phyloP scores from a whole-genome alignment of 1,140 invertebrate genomes.

The Adelges cooleyi region DNA sequence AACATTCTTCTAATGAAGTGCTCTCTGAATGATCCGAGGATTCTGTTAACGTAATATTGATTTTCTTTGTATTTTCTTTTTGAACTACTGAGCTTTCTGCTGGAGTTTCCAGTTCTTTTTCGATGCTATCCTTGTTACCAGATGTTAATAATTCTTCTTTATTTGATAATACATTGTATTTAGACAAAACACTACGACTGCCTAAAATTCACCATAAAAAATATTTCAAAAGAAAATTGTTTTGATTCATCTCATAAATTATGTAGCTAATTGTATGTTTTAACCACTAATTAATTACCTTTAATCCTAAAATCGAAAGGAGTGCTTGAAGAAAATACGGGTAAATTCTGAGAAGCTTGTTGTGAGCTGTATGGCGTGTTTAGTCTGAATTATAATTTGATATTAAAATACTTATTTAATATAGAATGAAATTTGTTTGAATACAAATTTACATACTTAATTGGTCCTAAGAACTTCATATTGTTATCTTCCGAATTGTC shows the following conservation, averaged over 20 bases:
- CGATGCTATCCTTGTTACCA: neutral
- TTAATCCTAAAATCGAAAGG: neutral
- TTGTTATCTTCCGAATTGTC: slow-evolving; percentile 4
- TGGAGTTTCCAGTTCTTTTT: neutral
- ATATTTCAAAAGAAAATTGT: too few species aligned
- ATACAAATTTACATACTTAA: neutral
- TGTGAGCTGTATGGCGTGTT: slow-evolving; percentile 1
- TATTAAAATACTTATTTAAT: too few species aligned
- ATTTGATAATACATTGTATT: slow-evolving; percentile 4
- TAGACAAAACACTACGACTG: slow-evolving; percentile 6
- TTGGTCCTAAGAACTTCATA: slow-evolving; percentile 24
- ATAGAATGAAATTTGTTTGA: too few species aligned
- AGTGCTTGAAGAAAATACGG: neutral
- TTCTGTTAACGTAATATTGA: slow-evolving; percentile 17
- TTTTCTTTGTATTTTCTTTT: slow-evolving; percentile 14
- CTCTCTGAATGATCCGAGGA: slow-evolving; percentile 14
- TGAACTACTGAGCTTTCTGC: neutral
- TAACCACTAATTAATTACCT: neutral
- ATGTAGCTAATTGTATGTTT: too few species aligned
- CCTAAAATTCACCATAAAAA: too few species aligned
- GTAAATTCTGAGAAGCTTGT: neutral
- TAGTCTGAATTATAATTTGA: neutral
- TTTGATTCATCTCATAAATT: too few species aligned
- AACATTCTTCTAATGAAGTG: slow-evolving; percentile 6
- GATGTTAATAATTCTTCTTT: neutral